These are phyloP conservation scores for Acronicta psi DNA, from an alignment of 2,888 invertebrate species.

Conservation along the genomic window DNA sequence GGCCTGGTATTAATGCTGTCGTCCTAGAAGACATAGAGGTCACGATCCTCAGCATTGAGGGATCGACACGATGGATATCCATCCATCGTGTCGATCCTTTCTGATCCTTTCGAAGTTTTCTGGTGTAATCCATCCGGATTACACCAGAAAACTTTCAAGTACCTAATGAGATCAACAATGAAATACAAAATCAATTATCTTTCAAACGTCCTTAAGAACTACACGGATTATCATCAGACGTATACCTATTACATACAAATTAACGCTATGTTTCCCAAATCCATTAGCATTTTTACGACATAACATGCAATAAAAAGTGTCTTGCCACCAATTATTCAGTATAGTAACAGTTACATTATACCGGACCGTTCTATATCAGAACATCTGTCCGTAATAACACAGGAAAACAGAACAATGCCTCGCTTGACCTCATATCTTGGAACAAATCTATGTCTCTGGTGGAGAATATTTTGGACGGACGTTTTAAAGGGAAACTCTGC, in stretches of 20 bases:
- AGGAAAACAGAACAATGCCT: slow-evolving; percentile 79
- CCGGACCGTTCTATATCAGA: slow-evolving; percentile 35
- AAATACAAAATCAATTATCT: too few relatives aligned
- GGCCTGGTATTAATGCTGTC: too few relatives aligned
- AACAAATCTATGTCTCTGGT: slow-evolving; percentile 79
- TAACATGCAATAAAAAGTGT: slow-evolving; percentile 29
- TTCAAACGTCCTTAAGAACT: neutral
- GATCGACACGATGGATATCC: too few relatives aligned
- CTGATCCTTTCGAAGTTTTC: too few relatives aligned
- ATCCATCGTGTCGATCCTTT: too few relatives aligned
- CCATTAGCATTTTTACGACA: slow-evolving; percentile 28
- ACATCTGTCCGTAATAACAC: slow-evolving; percentile 63
- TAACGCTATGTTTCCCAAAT: slow-evolving; percentile 19
- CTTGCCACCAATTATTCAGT: slow-evolving; percentile 26
- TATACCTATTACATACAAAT: slow-evolving; percentile 18
- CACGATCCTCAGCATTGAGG: too few relatives aligned
- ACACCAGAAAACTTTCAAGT: too few relatives aligned
- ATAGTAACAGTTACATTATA: slow-evolving; percentile 32
- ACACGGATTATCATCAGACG: neutral
- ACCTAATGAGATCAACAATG: too few relatives aligned
- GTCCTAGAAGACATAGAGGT: too few relatives aligned
- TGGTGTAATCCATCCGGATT: too few relatives aligned
- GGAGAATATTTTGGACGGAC: slow-evolving; percentile 81
- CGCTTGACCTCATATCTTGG: slow-evolving; percentile 74
- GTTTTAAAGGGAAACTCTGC: slow-evolving; percentile 80